Conservation (phyloP, 2,888 invertebrate genomes). For the Hirtodrosophila duncani region DNA sequence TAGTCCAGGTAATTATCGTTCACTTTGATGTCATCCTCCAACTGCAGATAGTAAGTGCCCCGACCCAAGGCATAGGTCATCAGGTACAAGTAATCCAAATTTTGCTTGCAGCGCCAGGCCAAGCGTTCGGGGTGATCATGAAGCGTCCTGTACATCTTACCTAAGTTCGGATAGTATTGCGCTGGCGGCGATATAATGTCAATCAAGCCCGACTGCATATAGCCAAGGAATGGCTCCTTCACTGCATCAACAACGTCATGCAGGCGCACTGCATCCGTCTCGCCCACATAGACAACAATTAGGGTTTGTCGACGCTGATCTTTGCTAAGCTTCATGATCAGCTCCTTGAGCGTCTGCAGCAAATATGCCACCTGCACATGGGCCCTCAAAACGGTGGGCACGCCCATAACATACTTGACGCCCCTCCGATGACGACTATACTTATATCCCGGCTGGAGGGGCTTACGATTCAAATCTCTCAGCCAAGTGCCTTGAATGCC, state of each 20-base stretch:
- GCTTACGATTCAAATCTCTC: too few species aligned
- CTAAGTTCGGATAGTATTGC: conserved; percentile 39
- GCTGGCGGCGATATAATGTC: conserved; percentile 45
- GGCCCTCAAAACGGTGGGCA: conserved; percentile 34
- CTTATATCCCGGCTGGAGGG: background rate
- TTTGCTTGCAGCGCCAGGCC: conserved; percentile 46
- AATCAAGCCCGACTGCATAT: conserved; percentile 36
- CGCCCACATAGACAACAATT: conserved; percentile 45
- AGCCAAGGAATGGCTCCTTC: background rate
- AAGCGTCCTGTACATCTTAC: conserved; percentile 13
- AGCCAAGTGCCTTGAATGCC: too few species aligned
- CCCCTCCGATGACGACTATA: conserved; percentile 11
- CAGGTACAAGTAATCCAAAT: conserved; percentile 45
- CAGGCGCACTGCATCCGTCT: conserved; percentile 3
- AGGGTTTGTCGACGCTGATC: conserved; percentile 17
- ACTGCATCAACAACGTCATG: conserved; percentile 14
- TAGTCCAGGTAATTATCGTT: conserved; percentile 30
- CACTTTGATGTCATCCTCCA: conserved; percentile 40
- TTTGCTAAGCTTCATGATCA: conserved; percentile 21
- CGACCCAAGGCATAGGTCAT: conserved; percentile 43
- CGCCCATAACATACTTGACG: conserved; percentile 42
- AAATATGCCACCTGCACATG: conserved; percentile 18
- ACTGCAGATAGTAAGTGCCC: conserved; percentile 44
- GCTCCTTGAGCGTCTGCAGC: conserved; percentile 5
- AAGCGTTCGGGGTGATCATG: conserved; percentile 18